Evolutionary conservation across 2,113 vertebrate genomes (phyloP).

Genomic region (Cathartes aura): DNA sequence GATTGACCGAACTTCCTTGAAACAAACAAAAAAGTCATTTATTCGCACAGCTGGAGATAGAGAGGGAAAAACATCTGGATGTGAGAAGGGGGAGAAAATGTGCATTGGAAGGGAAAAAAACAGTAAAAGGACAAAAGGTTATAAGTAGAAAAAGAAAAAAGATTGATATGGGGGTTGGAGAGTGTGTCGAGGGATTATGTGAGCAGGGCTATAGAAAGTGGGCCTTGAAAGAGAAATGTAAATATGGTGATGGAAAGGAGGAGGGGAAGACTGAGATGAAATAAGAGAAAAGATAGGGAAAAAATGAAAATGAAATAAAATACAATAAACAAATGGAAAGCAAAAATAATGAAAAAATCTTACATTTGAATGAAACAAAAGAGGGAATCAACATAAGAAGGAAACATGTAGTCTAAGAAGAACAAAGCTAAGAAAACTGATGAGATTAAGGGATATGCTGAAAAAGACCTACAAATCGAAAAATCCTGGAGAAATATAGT

Average conservation of each 20-base stretch:
- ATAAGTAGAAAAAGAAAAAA: slow-evolving; percentile 26
- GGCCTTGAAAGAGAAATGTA: slow-evolving; percentile 27
- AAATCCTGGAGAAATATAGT: not conserved
- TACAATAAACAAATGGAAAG: not conserved
- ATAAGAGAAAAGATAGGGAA: not conserved
- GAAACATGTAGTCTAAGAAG: not conserved
- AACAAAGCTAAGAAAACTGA: not conserved
- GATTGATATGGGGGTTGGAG: not conserved
- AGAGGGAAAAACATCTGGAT: slow-evolving; percentile 55
- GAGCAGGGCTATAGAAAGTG: slow-evolving; percentile 10
- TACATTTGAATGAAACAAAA: not conserved
- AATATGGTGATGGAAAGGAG: not conserved
- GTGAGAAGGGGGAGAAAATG: slow-evolving; percentile 19
- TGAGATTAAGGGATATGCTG: not conserved
- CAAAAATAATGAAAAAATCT: not conserved
- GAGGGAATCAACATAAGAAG: not conserved
- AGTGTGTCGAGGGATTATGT: slow-evolving; percentile 12
- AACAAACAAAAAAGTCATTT: slow-evolving; percentile 65
- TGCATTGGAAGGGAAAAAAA: not conserved
- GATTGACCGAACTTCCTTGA: slow-evolving; percentile 13
- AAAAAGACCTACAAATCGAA: not conserved
- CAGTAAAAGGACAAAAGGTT: slow-evolving; percentile 54
- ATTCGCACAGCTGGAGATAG: slow-evolving; percentile 48
- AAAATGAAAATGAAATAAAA: not conserved
- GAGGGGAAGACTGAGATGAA: not conserved